These are phyloP conservation scores for Leucania comma DNA, from an alignment of 2,888 invertebrate genomes.

Conservation along the genomic window DNA sequence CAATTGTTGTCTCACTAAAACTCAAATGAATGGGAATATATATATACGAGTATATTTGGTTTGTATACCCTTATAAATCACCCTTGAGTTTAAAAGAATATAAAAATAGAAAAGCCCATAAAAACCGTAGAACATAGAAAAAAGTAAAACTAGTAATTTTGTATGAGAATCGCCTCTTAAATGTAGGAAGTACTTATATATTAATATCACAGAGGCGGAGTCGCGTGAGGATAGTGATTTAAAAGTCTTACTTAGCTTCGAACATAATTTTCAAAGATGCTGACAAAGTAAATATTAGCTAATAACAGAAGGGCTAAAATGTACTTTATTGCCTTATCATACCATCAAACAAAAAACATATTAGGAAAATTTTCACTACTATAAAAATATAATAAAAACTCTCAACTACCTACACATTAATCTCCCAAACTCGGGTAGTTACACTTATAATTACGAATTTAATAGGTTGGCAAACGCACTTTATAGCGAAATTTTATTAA, in stretches of 20 bases:
- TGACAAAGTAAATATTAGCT: background rate
- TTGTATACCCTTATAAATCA: too few species aligned
- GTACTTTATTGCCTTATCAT: background rate
- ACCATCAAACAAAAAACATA: background rate
- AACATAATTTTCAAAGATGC: background rate
- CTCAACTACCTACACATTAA: constrained; percentile 1
- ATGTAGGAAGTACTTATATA: too few species aligned
- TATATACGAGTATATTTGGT: too few species aligned
- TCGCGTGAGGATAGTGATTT: too few species aligned
- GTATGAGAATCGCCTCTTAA: too few species aligned
- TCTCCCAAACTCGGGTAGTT: constrained; percentile 3
- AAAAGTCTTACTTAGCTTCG: background rate
- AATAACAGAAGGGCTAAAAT: background rate
- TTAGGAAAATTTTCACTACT: background rate
- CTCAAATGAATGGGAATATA: too few species aligned
- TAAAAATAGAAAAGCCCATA: background rate
- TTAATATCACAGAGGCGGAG: too few species aligned
- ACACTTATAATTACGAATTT: constrained; percentile 21
- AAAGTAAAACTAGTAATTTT: too few species aligned
- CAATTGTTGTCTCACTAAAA: background rate
- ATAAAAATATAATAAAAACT: background rate
- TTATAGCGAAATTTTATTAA: constrained; percentile 39
- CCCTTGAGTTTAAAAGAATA: too few species aligned
- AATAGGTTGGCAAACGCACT: constrained; percentile 35
- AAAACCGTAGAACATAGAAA: too few species aligned